Percentiles rank a stretch among this genome's conserved stretches.
These are phyloP conservation scores for Aramus guarauna DNA, from an alignment of 2,113 vertebrate species.

Conservation along the genomic window DNA sequence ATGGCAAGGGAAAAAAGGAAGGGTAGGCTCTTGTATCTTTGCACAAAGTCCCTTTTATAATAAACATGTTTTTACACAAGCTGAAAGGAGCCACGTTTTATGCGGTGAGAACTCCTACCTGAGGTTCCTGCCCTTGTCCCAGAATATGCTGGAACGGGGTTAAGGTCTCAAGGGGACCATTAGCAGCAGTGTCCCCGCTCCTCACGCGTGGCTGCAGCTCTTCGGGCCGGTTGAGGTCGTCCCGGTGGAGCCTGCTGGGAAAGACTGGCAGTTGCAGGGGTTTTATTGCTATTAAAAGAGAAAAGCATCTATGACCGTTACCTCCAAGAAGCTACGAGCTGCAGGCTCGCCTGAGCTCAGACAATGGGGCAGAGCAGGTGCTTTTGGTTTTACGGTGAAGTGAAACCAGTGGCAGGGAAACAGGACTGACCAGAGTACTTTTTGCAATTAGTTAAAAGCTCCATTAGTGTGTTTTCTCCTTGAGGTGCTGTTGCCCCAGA, in stretches of 20 bases:
- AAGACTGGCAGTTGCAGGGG: rapidly evolving
- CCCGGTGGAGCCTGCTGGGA: rapidly evolving
- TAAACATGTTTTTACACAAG: neutral
- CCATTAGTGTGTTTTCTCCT: rapidly evolving
- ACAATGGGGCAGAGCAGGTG: neutral
- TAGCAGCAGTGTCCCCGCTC: rapidly evolving
- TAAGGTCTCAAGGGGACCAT: rapidly evolving
- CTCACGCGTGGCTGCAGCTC: rapidly evolving
- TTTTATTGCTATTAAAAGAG: neutral
- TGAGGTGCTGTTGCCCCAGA: neutral
- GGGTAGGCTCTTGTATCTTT: rapidly evolving
- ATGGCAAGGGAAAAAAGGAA: neutral
- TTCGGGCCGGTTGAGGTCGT: neutral
- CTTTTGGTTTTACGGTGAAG: neutral
- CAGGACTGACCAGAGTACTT: neutral
- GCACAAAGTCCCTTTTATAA: neutral
- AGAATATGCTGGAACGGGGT: neutral
- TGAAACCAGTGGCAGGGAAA: neutral
- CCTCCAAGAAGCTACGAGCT: neutral
- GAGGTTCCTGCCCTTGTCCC: neutral
- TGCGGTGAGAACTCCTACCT: neutral
- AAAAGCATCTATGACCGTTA: neutral
- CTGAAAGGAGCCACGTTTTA: neutral
- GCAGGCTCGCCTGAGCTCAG: neutral
- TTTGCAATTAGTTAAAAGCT: neutral